Conservation (phyloP, 2,888 invertebrate genomes). For the Epinotia demarniana region DNA sequence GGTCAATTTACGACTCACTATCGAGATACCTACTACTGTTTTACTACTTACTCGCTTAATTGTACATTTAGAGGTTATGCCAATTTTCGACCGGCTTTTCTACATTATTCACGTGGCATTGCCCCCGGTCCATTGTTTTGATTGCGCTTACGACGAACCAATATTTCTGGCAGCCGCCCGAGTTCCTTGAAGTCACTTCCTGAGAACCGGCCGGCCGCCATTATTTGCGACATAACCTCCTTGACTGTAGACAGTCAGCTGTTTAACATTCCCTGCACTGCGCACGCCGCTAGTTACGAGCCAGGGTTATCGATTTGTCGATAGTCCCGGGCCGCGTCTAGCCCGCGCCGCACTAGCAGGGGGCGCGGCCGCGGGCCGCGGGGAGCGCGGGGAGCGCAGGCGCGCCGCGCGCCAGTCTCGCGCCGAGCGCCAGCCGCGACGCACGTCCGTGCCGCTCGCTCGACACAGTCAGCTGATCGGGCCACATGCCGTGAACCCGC, state of each 20-base stretch:
- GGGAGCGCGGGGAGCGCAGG: conserved; percentile 57
- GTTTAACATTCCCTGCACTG: conserved; percentile 68
- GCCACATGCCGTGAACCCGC: conserved; percentile 81
- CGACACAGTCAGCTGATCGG: conserved; percentile 77
- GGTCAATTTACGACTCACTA: conserved; percentile 4
- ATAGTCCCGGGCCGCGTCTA: conserved; percentile 42
- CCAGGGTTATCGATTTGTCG: conserved; percentile 38
- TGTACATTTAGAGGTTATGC: conserved; percentile 17
- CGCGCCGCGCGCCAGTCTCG: conserved; percentile 65
- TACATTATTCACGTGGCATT: background rate
- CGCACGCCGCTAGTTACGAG: conserved; percentile 45
- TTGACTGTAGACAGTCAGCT: conserved; percentile 71
- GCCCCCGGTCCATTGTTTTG: conserved; percentile 15
- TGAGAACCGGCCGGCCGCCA: conserved; percentile 19
- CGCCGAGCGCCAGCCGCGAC: conserved; percentile 68
- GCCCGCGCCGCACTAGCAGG: conserved; percentile 52
- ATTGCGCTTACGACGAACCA: background rate
- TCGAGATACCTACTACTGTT: background rate
- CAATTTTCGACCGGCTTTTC: conserved; percentile 1
- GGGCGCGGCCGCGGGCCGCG: conserved; percentile 53
- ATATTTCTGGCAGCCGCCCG: conserved; percentile 13
- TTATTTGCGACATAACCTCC: conserved; percentile 47
- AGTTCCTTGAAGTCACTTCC: conserved; percentile 19
- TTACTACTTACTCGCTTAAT: background rate
- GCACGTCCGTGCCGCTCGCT: conserved; percentile 68